phyloP scores from a whole-genome alignment of 2,888 invertebrate genomes.

The Axea sp. region DNA sequence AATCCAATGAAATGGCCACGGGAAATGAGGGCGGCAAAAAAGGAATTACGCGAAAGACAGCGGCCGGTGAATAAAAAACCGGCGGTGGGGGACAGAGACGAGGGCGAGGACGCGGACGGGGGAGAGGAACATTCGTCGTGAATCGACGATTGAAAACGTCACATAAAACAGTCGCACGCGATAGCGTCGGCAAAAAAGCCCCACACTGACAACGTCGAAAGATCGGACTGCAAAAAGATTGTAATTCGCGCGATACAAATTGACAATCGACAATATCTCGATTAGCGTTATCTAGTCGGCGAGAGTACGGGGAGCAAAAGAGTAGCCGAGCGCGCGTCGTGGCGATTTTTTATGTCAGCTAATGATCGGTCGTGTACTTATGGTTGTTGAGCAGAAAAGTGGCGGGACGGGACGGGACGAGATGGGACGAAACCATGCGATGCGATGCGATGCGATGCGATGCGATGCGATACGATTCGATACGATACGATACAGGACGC shows the following conservation, averaged over 20 bases:
- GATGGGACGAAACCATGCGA: too few species aligned
- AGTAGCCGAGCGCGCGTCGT: constrained; percentile 67
- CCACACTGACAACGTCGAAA: constrained; percentile 26
- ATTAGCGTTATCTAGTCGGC: constrained; percentile 50
- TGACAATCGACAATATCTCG: constrained; percentile 59
- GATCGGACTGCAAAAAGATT: constrained; percentile 44
- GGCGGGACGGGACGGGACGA: constrained; percentile 68
- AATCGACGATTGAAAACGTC: constrained; percentile 60
- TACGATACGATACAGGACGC: too few species aligned
- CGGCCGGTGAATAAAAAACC: constrained; percentile 35
- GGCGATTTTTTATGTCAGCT: constrained; percentile 70
- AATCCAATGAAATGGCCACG: not conserved
- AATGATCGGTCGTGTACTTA: constrained; percentile 73
- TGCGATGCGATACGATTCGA: too few species aligned
- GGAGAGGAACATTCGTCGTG: constrained; percentile 40
- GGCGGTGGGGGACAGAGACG: too few species aligned
- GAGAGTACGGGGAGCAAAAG: constrained; percentile 24
- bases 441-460: too few species aligned
- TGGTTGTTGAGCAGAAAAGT: constrained; percentile 76
- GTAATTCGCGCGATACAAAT: constrained; percentile 61
- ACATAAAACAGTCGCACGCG: constrained; percentile 60
- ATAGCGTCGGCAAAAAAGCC: constrained; percentile 43
- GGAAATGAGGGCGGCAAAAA: constrained; percentile 28
- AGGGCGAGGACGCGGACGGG: too few species aligned
- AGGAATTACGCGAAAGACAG: constrained; percentile 48